A percentile compares a stretch with the other conserved stretches of the same genome.
These are phyloP conservation scores for Paramormyrops kingsleyae DNA, from an alignment of 2,113 vertebrate genomes.

Conservation along the genomic window DNA sequence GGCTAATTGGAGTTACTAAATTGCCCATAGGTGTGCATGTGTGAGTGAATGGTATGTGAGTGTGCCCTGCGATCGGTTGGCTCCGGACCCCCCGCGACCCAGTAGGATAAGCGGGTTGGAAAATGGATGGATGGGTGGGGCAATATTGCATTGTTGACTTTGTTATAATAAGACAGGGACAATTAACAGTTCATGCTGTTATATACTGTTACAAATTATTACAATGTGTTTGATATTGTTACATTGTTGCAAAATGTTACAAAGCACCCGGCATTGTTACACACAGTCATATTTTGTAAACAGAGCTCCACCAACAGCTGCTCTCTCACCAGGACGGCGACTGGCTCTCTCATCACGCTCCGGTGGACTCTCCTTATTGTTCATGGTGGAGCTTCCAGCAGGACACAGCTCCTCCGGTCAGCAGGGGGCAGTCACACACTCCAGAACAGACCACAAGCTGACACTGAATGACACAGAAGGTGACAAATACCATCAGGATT, in stretches of 20 bases:
- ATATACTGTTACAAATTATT: neutral
- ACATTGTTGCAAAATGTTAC: neutral
- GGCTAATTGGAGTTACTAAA: no score
- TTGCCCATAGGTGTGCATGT: no score
- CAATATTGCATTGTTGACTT: neutral
- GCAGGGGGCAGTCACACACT: conserved; percentile 43
- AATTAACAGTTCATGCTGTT: neutral
- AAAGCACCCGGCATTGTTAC: neutral
- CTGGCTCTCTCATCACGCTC: conserved; percentile 65
- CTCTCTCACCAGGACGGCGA: neutral
- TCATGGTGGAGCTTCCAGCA: conserved; percentile 59
- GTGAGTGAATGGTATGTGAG: no score
- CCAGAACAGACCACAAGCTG: conserved; percentile 25
- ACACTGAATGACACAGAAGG: neutral
- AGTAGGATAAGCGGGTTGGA: no score
- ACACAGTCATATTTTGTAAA: neutral
- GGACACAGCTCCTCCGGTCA: conserved; percentile 38
- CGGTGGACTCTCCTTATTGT: conserved; percentile 68
- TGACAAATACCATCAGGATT: neutral
- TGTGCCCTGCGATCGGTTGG: no score
- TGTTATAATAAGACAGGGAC: neutral
- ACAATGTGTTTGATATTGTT: neutral
- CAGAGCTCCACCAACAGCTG: neutral
- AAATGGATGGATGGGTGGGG: no score
- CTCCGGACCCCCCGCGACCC: no score